Evolutionary conservation across 2,113 vertebrate genomes (phyloP).

Genomic region (Arothron firmamentum): DNA sequence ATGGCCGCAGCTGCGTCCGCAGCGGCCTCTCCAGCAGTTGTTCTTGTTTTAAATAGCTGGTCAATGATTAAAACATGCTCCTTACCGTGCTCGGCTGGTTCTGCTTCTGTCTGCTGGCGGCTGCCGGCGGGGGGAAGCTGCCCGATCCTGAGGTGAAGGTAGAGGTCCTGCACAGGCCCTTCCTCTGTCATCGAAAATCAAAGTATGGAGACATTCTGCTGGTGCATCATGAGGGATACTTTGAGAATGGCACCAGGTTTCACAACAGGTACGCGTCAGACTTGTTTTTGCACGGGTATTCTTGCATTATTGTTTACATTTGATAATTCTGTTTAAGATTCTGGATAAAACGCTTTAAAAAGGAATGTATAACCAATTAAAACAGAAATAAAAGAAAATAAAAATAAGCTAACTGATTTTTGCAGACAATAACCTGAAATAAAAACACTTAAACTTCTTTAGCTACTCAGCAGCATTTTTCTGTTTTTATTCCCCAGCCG

Average conservation of each 20-base stretch:
- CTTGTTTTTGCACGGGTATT: no score
- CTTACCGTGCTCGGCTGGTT: conserved; percentile 55
- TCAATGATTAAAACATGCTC: conserved; percentile 53
- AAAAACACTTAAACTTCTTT: background rate
- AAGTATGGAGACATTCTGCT: conserved; percentile 87
- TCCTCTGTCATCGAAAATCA: conserved; percentile 83
- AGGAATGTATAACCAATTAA: no score
- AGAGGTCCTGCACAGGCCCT: conserved; percentile 84
- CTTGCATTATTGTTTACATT: background rate
- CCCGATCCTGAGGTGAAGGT: conserved; percentile 83
- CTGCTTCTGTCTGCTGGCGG: conserved; percentile 50
- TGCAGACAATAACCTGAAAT: no score
- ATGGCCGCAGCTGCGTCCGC: background rate
- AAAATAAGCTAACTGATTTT: no score
- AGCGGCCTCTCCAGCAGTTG: background rate
- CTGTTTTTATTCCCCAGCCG: conserved; percentile 68
- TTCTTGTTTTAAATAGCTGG: background rate
- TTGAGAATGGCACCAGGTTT: conserved; percentile 85
- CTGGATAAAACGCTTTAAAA: no score
- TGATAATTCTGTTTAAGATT: no score
- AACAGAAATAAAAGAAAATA: no score
- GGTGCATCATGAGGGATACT: conserved; percentile 83
- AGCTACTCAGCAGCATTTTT: background rate
- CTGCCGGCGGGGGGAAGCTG: conserved; percentile 75
- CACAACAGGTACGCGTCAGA: conserved; percentile 79